Evolutionary conservation across 2,797 vertebrate genomes (phyloP), one percentile per base, ranked within the genome.

Genomic region (Knipowitschia caucasica): DNA sequence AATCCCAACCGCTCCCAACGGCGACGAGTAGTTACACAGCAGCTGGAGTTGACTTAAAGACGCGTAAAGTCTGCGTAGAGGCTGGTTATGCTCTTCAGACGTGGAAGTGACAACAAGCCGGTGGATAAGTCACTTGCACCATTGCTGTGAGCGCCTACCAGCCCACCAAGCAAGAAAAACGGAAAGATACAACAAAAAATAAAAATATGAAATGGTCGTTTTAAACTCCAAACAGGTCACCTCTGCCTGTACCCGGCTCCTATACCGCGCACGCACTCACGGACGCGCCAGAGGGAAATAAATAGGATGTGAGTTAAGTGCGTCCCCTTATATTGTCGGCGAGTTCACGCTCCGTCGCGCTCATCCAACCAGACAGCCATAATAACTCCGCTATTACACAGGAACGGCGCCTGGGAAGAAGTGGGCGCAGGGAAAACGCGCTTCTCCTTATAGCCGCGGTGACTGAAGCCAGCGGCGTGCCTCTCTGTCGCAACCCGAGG

Each of bases 221-320:
- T 87, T 50, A 30, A 87, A 89, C 88, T 85, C 89, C 75, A 78
- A 53, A 72, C 78, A 56, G 73, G 54, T 80, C 71, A 53, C 24
- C 33, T 43, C 40, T 7, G 53, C 51, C 49, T 51, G 50, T 59
- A 49, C 44, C 6, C 34, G 65, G 54, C 59, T 59, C 53, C 73
- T 58, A 64, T 71, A 42, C 46, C 56, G 67, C 45, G 53, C 65
- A 14, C 67, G 63, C 74, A 78, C 45, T 51, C 65, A 14, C 67
- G 63, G 73, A 78, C 81, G 76, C 82, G 77, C 81, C 80, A 74
- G 71, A 25, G 64, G 67, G 67, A 67, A 74, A 76, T 55, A 63
- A 71, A 68, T 42, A 40, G 59, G 39, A 65, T 73, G 62, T 18
- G 59, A 63, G 56, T 67, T 52, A 81, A 81, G 79, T 67, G 78